Percentiles rank a stretch among this genome's conserved stretches.
Evolutionary conservation across 1,140 invertebrate species (phyloP).

Genomic region (Ceratitis capitata): DNA sequence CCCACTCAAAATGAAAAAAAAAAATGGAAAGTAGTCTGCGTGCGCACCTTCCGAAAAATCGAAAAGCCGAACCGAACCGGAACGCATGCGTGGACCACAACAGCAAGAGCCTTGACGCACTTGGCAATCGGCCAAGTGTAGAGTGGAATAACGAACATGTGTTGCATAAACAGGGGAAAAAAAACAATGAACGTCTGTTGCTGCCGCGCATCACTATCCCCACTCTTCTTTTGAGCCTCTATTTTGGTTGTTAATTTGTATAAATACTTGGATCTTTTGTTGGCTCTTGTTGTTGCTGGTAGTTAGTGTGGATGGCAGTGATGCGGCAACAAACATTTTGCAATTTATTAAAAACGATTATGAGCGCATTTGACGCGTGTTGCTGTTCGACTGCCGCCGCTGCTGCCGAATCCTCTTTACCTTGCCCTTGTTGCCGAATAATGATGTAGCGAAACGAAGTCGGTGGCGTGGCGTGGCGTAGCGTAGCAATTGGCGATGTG

Average conservation of each 20-base stretch:
- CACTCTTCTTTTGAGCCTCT: background rate
- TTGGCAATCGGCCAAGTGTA: background rate
- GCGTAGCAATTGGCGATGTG: background rate
- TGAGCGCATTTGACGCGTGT: conserved; percentile 31
- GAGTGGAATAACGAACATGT: background rate
- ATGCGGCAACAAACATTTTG: conserved; percentile 17
- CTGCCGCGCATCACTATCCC: too few relatives aligned
- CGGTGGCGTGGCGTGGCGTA: conserved; percentile 7
- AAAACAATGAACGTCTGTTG: background rate
- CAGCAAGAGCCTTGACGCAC: background rate
- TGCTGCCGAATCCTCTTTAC: too few relatives aligned
- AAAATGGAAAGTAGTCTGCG: background rate
- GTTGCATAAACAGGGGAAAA: background rate
- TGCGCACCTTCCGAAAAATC: background rate
- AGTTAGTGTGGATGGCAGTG: background rate
- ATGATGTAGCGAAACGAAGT: conserved; percentile 12
- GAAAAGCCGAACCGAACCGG: background rate
- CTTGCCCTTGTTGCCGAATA: too few relatives aligned
- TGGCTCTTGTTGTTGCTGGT: background rate
- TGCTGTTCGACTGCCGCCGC: too few relatives aligned
- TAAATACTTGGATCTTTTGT: background rate
- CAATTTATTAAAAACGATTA: conserved; percentile 35
- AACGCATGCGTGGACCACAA: background rate
- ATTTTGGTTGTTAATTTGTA: background rate
- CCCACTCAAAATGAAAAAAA: background rate